Conservation (phyloP, 2,888 invertebrate species). For the Lasioglossum zephyrum region DNA sequence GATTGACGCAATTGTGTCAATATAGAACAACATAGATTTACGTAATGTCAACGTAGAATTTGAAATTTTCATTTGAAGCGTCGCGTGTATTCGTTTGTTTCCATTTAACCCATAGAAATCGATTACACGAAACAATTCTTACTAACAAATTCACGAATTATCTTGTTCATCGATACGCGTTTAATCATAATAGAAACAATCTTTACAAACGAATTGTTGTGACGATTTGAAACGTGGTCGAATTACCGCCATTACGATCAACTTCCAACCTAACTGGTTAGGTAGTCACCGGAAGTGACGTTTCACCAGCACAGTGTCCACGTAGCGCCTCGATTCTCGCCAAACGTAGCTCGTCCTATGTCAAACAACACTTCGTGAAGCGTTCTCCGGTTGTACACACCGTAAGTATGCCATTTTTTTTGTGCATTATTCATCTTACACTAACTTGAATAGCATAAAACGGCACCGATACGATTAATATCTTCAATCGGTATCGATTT, state of each 20-base stretch:
- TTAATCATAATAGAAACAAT: not conserved
- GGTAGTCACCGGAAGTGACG: conserved; percentile 82
- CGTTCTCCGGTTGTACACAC: conserved; percentile 59
- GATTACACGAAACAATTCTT: not conserved
- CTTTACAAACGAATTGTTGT: not conserved
- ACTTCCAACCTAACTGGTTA: conserved; percentile 72
- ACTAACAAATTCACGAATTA: not conserved
- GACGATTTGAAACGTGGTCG: not conserved
- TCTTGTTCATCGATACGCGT: not conserved
- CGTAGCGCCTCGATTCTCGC: conserved; percentile 72
- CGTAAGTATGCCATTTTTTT: conserved; percentile 55
- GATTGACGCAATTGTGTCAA: no score
- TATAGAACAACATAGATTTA: no score
- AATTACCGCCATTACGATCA: conserved; percentile 10
- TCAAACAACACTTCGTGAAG: conserved; percentile 68
- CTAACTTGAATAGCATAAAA: not conserved
- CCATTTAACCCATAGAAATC: not conserved
- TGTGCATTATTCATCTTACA: not conserved
- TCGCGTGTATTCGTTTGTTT: not conserved
- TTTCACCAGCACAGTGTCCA: conserved; percentile 73
- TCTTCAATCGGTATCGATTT: conserved; percentile 36
- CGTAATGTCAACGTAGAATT: not conserved
- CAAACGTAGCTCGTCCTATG: conserved; percentile 61
- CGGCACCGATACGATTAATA: not conserved
- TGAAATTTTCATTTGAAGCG: not conserved